Conservation (phyloP, 1,140 invertebrate species). For the Dinothrombium tinctorium region DNA sequence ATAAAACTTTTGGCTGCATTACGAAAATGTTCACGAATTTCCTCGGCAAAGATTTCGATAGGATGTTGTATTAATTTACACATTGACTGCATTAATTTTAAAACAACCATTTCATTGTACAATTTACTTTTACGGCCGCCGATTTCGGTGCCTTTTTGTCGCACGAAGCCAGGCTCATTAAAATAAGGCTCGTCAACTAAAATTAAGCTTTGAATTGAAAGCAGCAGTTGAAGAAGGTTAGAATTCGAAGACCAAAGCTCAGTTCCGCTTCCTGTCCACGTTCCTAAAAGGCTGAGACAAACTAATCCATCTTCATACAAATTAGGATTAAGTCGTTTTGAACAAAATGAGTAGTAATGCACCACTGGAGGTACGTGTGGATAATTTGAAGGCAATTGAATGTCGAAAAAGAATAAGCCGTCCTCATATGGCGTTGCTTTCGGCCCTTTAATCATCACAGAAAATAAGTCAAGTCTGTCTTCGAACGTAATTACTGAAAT, state of each 20-base stretch:
- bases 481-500: too few relatives aligned
- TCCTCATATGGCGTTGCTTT: constrained; percentile 78
- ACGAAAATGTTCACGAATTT: too few relatives aligned
- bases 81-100: constrained; percentile 76
- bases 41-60: too few relatives aligned
- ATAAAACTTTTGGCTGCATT: too few relatives aligned
- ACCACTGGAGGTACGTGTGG: constrained; percentile 71
- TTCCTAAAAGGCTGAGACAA: constrained; percentile 71
- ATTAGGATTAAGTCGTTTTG: constrained; percentile 77
- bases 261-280: constrained; percentile 64
- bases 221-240: constrained; percentile 63
- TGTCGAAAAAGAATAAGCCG: constrained; percentile 78
- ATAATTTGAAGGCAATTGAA: constrained; percentile 63
- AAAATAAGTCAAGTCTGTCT: too few relatives aligned
- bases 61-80: too few relatives aligned
- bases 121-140: constrained; percentile 80
- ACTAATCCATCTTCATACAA: constrained; percentile 86
- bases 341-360: constrained; percentile 72
- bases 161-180: constrained; percentile 87
- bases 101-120: constrained; percentile 86
- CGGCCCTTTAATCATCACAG: constrained; percentile 76
- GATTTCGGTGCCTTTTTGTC: constrained; percentile 65
- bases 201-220: constrained; percentile 84
- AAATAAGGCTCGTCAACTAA: constrained; percentile 79
- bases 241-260: constrained; percentile 62